Percentiles rank a stretch among this genome's conserved stretches.
phyloP scores from a whole-genome alignment of 2,888 invertebrate genomes.

The Blastobasis lacticolella region DNA sequence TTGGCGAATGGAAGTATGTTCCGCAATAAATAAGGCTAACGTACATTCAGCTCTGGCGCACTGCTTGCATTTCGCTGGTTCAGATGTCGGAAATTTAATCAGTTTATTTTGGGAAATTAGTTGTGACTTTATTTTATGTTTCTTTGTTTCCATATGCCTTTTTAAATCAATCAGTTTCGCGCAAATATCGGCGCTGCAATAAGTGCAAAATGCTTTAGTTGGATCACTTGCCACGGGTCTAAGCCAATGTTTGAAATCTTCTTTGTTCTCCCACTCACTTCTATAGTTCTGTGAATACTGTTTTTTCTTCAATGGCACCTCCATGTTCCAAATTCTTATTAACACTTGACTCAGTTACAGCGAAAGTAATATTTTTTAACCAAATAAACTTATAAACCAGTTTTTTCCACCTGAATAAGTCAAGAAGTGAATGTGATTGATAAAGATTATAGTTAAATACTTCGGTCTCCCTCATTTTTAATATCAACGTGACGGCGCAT shows the following conservation, averaged over 20 bases:
- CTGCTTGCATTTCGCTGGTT: background rate
- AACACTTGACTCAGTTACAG: background rate
- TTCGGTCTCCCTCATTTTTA: background rate
- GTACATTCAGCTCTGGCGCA: slow-evolving; percentile 1
- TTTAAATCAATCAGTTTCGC: background rate
- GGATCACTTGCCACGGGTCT: background rate
- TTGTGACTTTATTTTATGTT: background rate
- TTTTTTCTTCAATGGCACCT: background rate
- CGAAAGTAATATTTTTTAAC: background rate
- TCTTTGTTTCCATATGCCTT: background rate
- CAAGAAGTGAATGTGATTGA: background rate
- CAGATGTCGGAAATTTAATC: background rate
- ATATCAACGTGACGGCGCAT: too few species aligned
- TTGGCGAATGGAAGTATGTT: background rate
- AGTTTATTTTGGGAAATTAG: background rate
- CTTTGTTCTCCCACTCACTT: background rate
- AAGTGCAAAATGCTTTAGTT: background rate
- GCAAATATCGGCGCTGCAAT: background rate
- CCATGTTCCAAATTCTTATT: background rate
- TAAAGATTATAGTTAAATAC: background rate
- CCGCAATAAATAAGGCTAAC: background rate
- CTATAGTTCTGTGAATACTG: background rate
- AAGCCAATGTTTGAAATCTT: background rate
- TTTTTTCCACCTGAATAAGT: background rate
- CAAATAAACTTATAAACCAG: background rate